Evolutionary conservation across 2,113 vertebrate species (phyloP).

Genomic region (Passer domesticus): DNA sequence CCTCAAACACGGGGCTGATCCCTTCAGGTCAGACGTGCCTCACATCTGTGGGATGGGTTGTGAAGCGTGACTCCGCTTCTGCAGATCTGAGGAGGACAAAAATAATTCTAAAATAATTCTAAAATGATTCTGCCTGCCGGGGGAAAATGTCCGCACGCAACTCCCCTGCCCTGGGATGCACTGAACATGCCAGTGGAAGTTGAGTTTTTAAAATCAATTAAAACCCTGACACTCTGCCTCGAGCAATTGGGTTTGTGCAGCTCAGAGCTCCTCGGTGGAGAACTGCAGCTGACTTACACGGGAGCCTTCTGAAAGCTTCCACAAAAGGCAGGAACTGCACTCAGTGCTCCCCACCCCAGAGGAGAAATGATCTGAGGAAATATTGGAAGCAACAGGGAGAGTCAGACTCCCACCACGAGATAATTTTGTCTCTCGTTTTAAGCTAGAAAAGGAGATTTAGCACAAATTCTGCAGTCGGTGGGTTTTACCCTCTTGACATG

Average conservation of each 20-base stretch:
- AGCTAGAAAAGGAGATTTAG: not conserved
- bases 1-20: not conserved
- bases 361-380: constrained; percentile 14
- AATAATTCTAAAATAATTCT: not conserved
- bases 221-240: not conserved
- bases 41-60: not conserved
- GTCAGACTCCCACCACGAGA: not conserved
- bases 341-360: not conserved
- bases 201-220: not conserved
- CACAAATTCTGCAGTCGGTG: not conserved
- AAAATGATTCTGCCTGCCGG: not conserved
- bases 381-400: not conserved
- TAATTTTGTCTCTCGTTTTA: not conserved
- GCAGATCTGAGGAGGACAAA: not conserved
- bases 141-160: not conserved
- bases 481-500: not conserved
- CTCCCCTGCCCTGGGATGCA: not conserved
- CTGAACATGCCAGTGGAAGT: not conserved
- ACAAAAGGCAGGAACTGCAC: not conserved
- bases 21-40: not conserved
- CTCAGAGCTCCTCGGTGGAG: not conserved
- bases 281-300: not conserved
- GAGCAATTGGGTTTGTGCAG: not conserved
- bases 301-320: not conserved
- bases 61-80: not conserved